These are phyloP conservation scores for Sepioteuthis lessoniana DNA, from an alignment of 2,888 invertebrate genomes.

Conservation along the genomic window DNA sequence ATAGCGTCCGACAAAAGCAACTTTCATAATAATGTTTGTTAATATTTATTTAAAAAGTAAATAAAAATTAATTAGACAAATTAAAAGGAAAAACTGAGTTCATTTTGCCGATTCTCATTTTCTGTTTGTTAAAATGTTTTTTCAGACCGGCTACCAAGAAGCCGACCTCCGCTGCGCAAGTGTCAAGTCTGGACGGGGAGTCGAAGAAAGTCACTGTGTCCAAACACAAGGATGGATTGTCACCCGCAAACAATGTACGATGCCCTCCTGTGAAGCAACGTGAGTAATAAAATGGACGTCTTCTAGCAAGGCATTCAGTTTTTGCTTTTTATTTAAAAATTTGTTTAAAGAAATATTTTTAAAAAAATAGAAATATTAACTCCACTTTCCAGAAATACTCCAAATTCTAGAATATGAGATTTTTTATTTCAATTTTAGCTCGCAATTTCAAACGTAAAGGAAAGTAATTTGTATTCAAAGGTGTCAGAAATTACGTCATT, in stretches of 20 bases:
- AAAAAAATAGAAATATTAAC: no score
- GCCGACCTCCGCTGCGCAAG: constrained; percentile 41
- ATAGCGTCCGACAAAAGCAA: no score
- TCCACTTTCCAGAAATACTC: no score
- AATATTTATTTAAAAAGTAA: no score
- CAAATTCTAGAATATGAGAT: no score
- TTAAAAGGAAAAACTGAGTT: no score
- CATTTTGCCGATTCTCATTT: no score
- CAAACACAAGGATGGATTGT: constrained; percentile 47
- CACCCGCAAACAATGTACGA: constrained; percentile 38
- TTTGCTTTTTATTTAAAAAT: background rate
- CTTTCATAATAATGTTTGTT: no score
- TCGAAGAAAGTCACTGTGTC: constrained; percentile 41
- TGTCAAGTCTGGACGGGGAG: constrained; percentile 24
- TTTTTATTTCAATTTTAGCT: background rate
- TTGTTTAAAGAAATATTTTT: no score
- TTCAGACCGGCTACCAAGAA: constrained; percentile 45
- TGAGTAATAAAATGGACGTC: background rate
- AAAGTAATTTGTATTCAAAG: background rate
- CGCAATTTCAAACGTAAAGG: background rate
- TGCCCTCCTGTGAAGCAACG: constrained; percentile 41
- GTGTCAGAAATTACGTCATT: background rate
- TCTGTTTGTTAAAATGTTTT: background rate
- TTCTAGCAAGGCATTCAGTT: background rate
- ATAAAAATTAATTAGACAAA: no score